A percentile compares a stretch with the other conserved stretches of the same genome.
Evolutionary conservation across 2,113 vertebrate species (phyloP).

Genomic region (Calidris pugnax): DNA sequence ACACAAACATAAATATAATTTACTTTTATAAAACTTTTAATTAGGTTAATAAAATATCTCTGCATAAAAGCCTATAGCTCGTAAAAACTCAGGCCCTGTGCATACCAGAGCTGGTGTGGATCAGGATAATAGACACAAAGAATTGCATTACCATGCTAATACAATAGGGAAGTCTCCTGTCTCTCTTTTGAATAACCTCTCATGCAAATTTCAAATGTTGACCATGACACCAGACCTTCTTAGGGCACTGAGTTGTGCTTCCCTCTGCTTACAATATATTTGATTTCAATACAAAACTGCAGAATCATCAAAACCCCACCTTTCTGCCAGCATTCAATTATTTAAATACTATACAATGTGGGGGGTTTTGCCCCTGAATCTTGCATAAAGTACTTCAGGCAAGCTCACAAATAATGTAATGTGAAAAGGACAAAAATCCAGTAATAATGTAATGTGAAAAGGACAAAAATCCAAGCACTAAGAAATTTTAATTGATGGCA

Average conservation of each 20-base stretch:
- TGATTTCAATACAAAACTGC: constrained; percentile 60
- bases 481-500: neutral
- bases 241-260: constrained; percentile 40
- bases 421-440: neutral
- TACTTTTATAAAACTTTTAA: constrained; percentile 62
- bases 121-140: constrained; percentile 31
- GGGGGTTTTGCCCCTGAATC: neutral
- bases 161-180: constrained; percentile 47
- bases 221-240: constrained; percentile 61
- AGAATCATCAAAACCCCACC: constrained; percentile 52
- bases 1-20: constrained; percentile 57
- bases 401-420: constrained; percentile 1
- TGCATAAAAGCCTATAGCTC: constrained; percentile 28
- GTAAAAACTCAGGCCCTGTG: constrained; percentile 6
- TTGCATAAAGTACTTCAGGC: neutral
- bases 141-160: constrained; percentile 60
- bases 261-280: constrained; percentile 46
- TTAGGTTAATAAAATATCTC: constrained; percentile 59
- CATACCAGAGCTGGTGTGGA: neutral
- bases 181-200: constrained; percentile 55
- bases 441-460: neutral
- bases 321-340: constrained; percentile 36
- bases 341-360: constrained; percentile 5
- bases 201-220: constrained; percentile 60
- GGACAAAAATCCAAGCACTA: neutral